Evolutionary conservation across 2,797 vertebrate species (phyloP), one percentile per base, ranked within the genome.

Genomic region (Coendou prehensilis): DNA sequence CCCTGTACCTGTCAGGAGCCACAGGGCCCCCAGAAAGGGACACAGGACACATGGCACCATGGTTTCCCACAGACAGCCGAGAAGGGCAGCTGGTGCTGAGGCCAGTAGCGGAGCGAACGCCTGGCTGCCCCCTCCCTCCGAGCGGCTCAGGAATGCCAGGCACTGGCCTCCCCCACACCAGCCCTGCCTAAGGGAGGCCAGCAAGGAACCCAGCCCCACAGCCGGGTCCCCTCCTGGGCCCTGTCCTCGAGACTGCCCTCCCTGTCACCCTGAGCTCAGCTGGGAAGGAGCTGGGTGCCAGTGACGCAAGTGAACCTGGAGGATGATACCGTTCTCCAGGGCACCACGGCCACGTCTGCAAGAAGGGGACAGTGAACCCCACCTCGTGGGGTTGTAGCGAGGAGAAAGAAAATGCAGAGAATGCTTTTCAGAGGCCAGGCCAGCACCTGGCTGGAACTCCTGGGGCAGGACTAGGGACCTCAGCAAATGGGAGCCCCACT

Each of bases 1-100:
- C 82, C 56, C 20, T 89, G 22, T 99, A 99, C 99, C 99, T 99
- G 99, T 95, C 28, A 99, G 97, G 91, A 99, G 98, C 96, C 97
- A 97, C 91, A 98, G 64, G 86, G 97, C 97, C 92, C 94, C 94
- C 98, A 99, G 97, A 93, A 98, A 94, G 97, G 97, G 97, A 23
- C 97, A 59, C 89, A 97, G 95, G 93, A 98, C 95, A 95, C 61
- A 15, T n/a, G 89, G 82, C 93, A 96, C 98, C 99, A 99, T 99
- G 80, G 95, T 98, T 90, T 96, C 97, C 98, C 79, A 71, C n/a
- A 4, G 71, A 52, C 0, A 0, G 45, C 54, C 3, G 15, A 89
- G 63, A n/a, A n/a, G 26, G 2, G n/a, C 37, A 85, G 96, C 30
- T 22, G 96, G 94, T 97, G 91, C 97, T 91, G 76, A 97, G 97